These are phyloP conservation scores for Enhydra lutris DNA, from an alignment of 2,113 vertebrate species.

Conservation along the genomic window DNA sequence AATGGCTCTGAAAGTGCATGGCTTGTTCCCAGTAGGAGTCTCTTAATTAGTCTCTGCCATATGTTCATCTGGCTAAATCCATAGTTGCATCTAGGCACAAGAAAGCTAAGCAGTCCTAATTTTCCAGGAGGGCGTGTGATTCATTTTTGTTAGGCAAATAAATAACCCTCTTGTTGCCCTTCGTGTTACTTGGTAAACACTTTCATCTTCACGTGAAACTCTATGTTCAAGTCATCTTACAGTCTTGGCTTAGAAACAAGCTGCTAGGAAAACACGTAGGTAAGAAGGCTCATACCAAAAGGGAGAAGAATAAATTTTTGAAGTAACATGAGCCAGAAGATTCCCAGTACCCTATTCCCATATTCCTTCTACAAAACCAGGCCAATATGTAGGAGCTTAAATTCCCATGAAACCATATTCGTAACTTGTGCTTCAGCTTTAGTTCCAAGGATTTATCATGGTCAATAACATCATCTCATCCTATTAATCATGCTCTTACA, in stretches of 20 bases:
- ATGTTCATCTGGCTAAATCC: conserved; percentile 59
- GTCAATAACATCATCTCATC: background rate
- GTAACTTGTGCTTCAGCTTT: background rate
- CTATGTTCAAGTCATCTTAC: background rate
- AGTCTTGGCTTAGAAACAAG: background rate
- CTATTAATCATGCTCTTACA: background rate
- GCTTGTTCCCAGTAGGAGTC: conserved; percentile 44
- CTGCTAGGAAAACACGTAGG: background rate
- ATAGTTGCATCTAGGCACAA: background rate
- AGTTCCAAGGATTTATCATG: background rate
- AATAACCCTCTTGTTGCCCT: background rate
- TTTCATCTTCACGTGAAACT: background rate
- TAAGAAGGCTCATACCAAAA: background rate
- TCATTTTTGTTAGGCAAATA: conserved; percentile 26
- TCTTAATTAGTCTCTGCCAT: conserved; percentile 68
- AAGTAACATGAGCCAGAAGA: background rate
- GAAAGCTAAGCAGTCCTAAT: background rate
- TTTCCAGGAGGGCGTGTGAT: background rate
- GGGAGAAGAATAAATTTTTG: background rate
- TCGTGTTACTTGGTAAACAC: background rate
- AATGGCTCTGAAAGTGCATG: background rate
- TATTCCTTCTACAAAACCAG: background rate
- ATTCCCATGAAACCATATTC: background rate
- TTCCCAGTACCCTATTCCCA: background rate
- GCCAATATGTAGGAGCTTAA: background rate